These are phyloP conservation scores for Hypsibius dujardini DNA, from an alignment of 1,140 invertebrate species.

Conservation along the genomic window DNA sequence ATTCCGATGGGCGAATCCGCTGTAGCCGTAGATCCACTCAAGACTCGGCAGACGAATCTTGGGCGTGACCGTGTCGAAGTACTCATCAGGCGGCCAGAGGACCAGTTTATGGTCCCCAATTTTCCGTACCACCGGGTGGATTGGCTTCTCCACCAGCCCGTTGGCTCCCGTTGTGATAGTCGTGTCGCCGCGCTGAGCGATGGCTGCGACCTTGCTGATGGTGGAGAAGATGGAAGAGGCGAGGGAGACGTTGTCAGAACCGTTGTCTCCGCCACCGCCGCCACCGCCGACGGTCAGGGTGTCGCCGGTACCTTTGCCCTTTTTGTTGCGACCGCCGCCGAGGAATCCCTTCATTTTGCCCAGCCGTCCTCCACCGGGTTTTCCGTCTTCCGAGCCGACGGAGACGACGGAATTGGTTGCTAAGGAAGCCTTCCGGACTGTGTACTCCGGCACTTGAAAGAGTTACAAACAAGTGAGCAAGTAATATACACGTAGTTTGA, in stretches of 20 bases:
- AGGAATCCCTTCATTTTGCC: no score
- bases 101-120: constrained; percentile 1
- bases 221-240: not conserved
- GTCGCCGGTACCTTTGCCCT: no score
- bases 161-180: not conserved
- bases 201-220: not conserved
- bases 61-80: constrained; percentile 8
- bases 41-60: not conserved
- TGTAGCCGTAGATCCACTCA: constrained; percentile 13
- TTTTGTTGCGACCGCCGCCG: no score
- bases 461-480: no score
- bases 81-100: constrained; percentile 14
- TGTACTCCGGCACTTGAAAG: no score
- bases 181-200: not conserved
- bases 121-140: constrained; percentile 10
- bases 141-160: not conserved
- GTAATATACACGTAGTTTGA: no score
- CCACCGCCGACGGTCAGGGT: no score
- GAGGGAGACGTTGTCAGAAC: not conserved
- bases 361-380: no score
- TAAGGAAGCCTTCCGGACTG: no score
- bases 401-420: no score
- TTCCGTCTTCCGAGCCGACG: no score
- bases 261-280: no score
- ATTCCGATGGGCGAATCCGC: not conserved